Percentiles rank a stretch among this genome's conserved stretches.
These are phyloP conservation scores for Pseudococcus viburni DNA, from an alignment of 2,888 invertebrate species.

Conservation along the genomic window DNA sequence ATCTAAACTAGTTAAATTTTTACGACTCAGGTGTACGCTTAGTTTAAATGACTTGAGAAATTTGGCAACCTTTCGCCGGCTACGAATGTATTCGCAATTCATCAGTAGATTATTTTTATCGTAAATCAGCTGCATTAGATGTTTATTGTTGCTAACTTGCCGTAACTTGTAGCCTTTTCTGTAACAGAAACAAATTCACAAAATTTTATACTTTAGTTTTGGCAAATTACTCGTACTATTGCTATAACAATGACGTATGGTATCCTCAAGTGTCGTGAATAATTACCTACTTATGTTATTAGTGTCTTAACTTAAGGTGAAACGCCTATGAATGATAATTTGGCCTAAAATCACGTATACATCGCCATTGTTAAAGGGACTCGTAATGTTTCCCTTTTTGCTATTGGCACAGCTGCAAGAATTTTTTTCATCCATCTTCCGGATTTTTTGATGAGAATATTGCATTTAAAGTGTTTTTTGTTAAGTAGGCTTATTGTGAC, in stretches of 20 bases:
- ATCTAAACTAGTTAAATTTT: constrained; percentile 67
- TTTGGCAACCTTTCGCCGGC: constrained; percentile 74
- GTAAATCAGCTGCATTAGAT: constrained; percentile 81
- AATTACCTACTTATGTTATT: not conserved
- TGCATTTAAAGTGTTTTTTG: no score
- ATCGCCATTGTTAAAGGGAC: not conserved
- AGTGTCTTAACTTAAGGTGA: not conserved
- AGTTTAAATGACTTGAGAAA: constrained; percentile 75
- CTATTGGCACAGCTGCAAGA: no score
- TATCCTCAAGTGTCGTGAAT: not conserved
- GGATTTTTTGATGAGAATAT: no score
- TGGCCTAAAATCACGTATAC: not conserved
- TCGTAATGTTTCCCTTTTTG: not conserved
- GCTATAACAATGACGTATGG: not conserved
- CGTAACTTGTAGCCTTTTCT: constrained; percentile 78
- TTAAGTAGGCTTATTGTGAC: no score
- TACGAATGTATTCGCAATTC: constrained; percentile 80
- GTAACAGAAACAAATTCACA: constrained; percentile 69
- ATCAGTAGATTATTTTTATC: constrained; percentile 75
- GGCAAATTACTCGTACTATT: not conserved
- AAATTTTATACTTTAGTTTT: not conserved
- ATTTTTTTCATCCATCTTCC: no score
- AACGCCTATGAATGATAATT: not conserved
- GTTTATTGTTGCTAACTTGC: constrained; percentile 79
- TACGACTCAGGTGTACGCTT: constrained; percentile 43